A percentile compares a stretch with the other conserved stretches of the same genome.
These are phyloP conservation scores for Pelmatolapia mariae DNA, from an alignment of 2,113 vertebrate genomes.

Conservation along the genomic window DNA sequence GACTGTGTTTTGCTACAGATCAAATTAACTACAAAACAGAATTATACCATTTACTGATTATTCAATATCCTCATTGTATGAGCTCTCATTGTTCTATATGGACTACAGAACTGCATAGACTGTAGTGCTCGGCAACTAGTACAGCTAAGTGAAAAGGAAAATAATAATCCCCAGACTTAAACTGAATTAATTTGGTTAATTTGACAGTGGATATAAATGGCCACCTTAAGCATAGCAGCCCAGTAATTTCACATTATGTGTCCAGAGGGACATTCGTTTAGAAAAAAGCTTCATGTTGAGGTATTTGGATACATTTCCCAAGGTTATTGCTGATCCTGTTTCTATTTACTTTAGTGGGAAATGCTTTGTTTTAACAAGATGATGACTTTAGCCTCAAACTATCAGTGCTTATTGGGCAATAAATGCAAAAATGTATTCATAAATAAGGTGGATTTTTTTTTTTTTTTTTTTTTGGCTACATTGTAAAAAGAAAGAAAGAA, in stretches of 20 bases:
- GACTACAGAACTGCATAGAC: not conserved
- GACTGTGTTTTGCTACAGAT: not conserved
- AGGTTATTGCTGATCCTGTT: not conserved
- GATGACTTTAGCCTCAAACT: not conserved
- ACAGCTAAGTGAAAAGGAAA: not conserved
- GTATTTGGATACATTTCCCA: not conserved
- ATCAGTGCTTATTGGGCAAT: not conserved
- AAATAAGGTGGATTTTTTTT: not conserved
- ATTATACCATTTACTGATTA: not conserved
- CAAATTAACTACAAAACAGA: not conserved
- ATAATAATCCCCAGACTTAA: not conserved
- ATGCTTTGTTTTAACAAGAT: not conserved
- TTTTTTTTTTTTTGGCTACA: not conserved
- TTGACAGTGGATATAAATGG: not conserved
- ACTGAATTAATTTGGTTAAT: not conserved
- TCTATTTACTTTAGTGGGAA: not conserved
- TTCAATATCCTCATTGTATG: not conserved
- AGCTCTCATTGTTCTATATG: not conserved
- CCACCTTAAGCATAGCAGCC: not conserved
- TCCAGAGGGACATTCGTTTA: accelerated
- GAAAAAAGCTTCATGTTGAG: not conserved
- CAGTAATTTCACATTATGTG: not conserved
- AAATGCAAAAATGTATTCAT: not conserved
- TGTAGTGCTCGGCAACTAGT: not conserved
- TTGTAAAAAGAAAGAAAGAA: not conserved